Conservation (phyloP, 2,797 vertebrate species). For the Anas bahamensis region DNA sequence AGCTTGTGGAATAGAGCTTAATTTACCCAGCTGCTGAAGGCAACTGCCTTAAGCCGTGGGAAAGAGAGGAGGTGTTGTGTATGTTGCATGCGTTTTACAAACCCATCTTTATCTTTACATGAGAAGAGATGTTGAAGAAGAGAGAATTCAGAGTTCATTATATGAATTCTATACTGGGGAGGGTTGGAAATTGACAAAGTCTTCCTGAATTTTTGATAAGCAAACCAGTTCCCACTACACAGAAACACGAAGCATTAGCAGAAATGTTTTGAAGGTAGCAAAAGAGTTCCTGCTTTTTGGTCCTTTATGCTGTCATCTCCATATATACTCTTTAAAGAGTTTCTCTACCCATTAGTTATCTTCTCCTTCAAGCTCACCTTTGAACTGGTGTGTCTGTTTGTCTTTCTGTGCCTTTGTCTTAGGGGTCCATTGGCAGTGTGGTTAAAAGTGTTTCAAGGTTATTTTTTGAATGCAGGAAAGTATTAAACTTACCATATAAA, state of each 20-base stretch:
- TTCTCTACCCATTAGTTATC: neutral
- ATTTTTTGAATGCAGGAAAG: neutral
- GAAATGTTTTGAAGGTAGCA: neutral
- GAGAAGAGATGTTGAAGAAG: neutral
- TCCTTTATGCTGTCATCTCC: neutral
- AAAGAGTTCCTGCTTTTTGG: neutral
- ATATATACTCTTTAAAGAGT: neutral
- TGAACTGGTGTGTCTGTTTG: neutral
- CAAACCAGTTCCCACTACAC: neutral
- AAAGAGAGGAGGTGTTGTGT: too few relatives aligned
- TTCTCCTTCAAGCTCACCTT: neutral
- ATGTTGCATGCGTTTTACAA: neutral
- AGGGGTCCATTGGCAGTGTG: neutral
- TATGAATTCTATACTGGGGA: fast-evolving
- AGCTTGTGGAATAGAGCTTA: neutral
- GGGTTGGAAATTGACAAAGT: neutral
- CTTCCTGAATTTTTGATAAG: neutral
- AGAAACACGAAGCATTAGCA: neutral
- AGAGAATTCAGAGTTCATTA: neutral
- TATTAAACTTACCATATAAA: neutral
- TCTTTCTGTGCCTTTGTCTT: neutral
- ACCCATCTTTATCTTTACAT: neutral
- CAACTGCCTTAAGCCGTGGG: neutral
- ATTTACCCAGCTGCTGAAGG: neutral
- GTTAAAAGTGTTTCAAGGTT: neutral